Evolutionary conservation across 2,888 invertebrate genomes (phyloP), one percentile per base, ranked within the genome.

Genomic region (Imbricaverruca yamaguchii): DNA sequence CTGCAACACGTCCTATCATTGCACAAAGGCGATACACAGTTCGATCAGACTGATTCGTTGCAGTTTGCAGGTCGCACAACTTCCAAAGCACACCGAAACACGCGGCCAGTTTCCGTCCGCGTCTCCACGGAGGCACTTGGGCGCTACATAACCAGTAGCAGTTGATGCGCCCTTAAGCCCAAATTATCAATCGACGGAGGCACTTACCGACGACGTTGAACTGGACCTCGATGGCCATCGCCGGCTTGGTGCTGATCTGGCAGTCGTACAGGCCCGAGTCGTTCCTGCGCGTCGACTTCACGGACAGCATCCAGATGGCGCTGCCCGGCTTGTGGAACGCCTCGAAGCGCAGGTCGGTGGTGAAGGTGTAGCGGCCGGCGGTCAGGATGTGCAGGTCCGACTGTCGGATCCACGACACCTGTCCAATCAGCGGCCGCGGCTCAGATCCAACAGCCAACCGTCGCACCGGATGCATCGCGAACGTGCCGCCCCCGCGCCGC

Each of bases 341-440:
- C 53, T 80, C 57, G 82, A 83, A 83, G 23, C 83, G 25, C 81
- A 80, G 81, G 81, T 83, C 83, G 7, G 83, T 81, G 56, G 83
- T 83, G 83, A 82, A 83, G 56, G 82, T 83, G 81, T 83, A 82
- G n/a, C 56, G 23, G 11, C 83, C 83, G 18, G 82, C 82, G 18
- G 83, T 82, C n/a, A 83, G 81, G 67, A 83, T 81, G 82, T 83
- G 83, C 21, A 83, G 81, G 80, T 83, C 83, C n/a, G 81, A 11
- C 53, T 81, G 81, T 2, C 83, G 80, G 21, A 83, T 82, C 83
- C 83, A 83, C 8, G 83, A 83, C 21, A 83, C 83, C 83, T 83
- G 80, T 1, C n/a, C n/a, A 39, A 39, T 39, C 39, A 39, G 2
- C 39, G 39, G 39, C 1, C 39, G 4, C 39, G 4, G 1, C 39